Evolutionary conservation across 2,113 vertebrate genomes (phyloP), one percentile per base, ranked within the genome.

Genomic region (Cyprinus carpio): DNA sequence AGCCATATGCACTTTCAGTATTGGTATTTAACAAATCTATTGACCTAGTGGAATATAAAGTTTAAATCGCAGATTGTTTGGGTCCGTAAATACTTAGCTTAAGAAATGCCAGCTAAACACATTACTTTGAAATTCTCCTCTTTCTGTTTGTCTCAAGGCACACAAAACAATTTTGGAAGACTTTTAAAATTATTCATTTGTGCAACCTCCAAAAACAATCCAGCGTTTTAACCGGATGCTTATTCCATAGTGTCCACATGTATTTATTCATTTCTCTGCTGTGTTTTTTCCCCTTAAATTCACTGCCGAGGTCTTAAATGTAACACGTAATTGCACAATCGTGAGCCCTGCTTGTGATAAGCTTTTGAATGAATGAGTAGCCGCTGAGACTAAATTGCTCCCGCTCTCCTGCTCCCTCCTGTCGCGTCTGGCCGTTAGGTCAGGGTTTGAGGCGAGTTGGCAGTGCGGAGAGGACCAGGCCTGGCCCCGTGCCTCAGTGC

Each of bases 401-500:
- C 82, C 82, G 77, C 78, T 86, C 81, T 78, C 87, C 85, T 65
- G 64, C 81, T 81, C 83, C 51, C 85, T 86, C 87, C 82, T 83
- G 86, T 88, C 82, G 86, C 71, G 89, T 86, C 85, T 87, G 86
- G 85, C 89, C 87, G 72, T 83, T 76, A 89, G 88, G 90, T 91
- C 89, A 89, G 85, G 83, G 86, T 88, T 88, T 85, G 87, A 88
- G 82, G 87, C 81, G 23, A 86, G 88, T 85, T 90, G 89, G 90
- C 89, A 90, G 81, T 84, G 78, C 49, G 27, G 71, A 87, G 79
- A 71, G 86, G 76, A 81, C 76, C 10, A 69, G 60, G 80, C 81
- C 90, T 91, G 90, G 90, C 89, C 82, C 75, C 51, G n/a, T 89
- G 90, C 90, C 90, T 85, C 71, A 67, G 37, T 76, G 80, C 86